Conservation (phyloP, 2,888 invertebrate species). For the Drosophila gaucha region DNA sequence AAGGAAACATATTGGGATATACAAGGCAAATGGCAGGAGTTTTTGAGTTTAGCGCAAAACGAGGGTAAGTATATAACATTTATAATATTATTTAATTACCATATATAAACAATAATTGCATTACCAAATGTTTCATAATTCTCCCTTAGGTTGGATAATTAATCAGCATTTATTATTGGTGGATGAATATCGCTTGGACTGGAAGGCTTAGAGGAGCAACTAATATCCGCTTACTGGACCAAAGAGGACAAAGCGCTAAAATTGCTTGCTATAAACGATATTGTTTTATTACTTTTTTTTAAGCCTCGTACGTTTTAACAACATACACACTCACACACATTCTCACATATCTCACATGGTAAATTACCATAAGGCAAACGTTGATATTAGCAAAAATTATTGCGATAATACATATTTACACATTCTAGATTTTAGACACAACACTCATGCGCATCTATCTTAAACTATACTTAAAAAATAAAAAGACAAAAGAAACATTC, state of each 20-base stretch:
- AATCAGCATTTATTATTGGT: conserved; percentile 86
- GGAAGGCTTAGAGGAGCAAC: conserved; percentile 80
- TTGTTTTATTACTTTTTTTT: conserved; percentile 28
- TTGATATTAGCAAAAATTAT: conserved; percentile 63
- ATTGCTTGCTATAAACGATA: conserved; percentile 46
- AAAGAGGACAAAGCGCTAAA: conserved; percentile 22
- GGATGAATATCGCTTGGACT: conserved; percentile 87
- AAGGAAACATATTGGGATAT: conserved; percentile 85
- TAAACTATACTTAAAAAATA: neutral
- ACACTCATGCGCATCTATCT: conserved; percentile 29
- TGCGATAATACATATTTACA: conserved; percentile 47
- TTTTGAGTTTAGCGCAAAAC: conserved; percentile 83
- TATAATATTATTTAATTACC: no score
- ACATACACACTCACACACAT: conserved; percentile 29
- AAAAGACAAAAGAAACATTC: conserved; percentile 14
- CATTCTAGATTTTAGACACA: conserved; percentile 50
- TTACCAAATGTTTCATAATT: neutral
- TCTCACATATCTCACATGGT: conserved; percentile 70
- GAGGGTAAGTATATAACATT: conserved; percentile 85
- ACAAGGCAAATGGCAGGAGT: conserved; percentile 85
- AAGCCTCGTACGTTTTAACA: conserved; percentile 15
- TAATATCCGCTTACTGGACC: conserved; percentile 24
- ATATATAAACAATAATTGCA: no score
- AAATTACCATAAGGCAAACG: conserved; percentile 45
- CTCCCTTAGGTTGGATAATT: conserved; percentile 86